phyloP scores from a whole-genome alignment of 2,113 vertebrate genomes.

The Beaufortia kweichowensis region DNA sequence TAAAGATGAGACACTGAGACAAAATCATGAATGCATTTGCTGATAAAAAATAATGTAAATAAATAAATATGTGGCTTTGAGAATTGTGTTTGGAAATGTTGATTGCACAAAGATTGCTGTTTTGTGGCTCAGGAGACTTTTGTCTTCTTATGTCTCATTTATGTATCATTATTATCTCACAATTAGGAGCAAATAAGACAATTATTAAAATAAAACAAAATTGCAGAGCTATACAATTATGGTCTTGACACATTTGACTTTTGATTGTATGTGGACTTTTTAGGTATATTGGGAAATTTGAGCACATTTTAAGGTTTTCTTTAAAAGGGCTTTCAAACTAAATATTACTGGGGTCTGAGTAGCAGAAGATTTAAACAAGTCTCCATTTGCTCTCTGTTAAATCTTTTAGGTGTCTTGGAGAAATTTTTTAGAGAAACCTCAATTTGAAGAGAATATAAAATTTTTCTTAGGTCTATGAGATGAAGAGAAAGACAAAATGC shows the following conservation, averaged over 20 bases:
- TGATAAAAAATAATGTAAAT: not conserved
- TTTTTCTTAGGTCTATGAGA: not conserved
- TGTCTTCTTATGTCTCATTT: not conserved
- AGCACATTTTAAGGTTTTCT: too few relatives aligned
- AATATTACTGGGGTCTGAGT: too few relatives aligned
- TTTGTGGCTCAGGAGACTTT: not conserved
- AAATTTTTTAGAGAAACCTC: not conserved
- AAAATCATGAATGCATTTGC: not conserved
- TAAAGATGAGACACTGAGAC: constrained; percentile 16
- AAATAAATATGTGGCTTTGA: not conserved
- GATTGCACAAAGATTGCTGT: not conserved
- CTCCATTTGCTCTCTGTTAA: not conserved
- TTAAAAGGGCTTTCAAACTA: too few relatives aligned
- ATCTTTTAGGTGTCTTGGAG: not conserved
- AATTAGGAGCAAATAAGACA: not conserved
- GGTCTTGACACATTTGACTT: not conserved
- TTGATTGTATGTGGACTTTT: not conserved
- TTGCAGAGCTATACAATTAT: too few relatives aligned
- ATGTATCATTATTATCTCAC: not conserved
- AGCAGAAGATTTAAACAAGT: not conserved
- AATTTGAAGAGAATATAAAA: too few relatives aligned
- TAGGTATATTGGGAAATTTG: not conserved
- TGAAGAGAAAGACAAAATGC: not conserved
- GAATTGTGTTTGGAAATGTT: not conserved
- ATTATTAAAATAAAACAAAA: not conserved